Evolutionary conservation across 2,888 invertebrate genomes (phyloP).

Genomic region (Megalurothrips usitatus): DNA sequence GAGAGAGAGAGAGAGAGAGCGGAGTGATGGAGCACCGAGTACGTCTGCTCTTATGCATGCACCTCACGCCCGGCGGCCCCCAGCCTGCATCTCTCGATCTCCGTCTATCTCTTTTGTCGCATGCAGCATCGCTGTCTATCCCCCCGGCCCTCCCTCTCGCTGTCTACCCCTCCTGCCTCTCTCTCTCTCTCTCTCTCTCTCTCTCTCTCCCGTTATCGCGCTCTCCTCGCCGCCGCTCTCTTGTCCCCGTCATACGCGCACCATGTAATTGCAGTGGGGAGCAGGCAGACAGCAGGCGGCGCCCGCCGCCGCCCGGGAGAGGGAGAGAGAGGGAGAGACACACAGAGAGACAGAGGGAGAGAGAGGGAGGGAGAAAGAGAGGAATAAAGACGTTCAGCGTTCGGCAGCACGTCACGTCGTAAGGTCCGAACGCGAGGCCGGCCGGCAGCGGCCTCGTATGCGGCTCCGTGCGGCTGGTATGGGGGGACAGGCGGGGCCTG

Average conservation of each 20-base stretch:
- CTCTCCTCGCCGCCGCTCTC: background rate
- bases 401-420: no score
- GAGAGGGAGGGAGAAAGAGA: slow-evolving; percentile 27
- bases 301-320: no score
- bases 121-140: slow-evolving; percentile 28
- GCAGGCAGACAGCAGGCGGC: background rate
- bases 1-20: slow-evolving; percentile 19
- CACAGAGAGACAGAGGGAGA: background rate
- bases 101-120: background rate
- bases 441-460: no score
- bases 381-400: no score
- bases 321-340: slow-evolving; percentile 19
- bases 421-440: no score
- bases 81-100: slow-evolving; percentile 28
- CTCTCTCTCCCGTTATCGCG: background rate
- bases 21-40: slow-evolving; percentile 30
- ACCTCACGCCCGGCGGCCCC: slow-evolving; percentile 25
- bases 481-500: no score
- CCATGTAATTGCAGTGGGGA: background rate
- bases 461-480: no score
- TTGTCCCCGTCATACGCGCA: no score
- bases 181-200: slow-evolving; percentile 28
- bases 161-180: slow-evolving; percentile 28
- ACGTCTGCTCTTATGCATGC: slow-evolving; percentile 32
- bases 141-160: slow-evolving; percentile 9